phyloP scores from a whole-genome alignment of 2,113 vertebrate species.

The Apteryx mantelli region DNA sequence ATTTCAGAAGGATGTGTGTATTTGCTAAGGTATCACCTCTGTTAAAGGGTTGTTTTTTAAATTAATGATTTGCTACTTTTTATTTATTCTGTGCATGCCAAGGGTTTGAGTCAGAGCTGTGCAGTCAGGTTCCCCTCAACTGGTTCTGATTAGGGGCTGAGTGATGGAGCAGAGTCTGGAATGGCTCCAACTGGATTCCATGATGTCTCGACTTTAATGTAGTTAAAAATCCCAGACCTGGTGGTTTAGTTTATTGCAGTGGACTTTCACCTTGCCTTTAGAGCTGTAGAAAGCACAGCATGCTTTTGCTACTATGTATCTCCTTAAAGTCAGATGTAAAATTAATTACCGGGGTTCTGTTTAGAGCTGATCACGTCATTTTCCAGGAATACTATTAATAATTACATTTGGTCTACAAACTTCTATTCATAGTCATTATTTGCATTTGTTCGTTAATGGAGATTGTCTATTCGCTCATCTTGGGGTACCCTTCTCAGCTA shows the following conservation, averaged over 20 bases:
- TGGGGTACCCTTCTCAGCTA: background rate
- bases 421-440: background rate
- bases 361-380: background rate
- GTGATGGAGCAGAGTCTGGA: constrained; percentile 52
- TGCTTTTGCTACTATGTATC: background rate
- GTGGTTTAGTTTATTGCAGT: background rate
- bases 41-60: background rate
- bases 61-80: constrained; percentile 47
- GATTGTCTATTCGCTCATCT: background rate
- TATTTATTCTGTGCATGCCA: constrained; percentile 9
- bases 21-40: background rate
- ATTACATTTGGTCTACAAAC: background rate
- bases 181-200: constrained; percentile 38
- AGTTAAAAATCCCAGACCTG: constrained; percentile 42
- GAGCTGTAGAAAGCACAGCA: background rate
- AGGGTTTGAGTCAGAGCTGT: constrained; percentile 44
- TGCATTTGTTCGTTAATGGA: background rate
- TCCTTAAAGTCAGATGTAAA: background rate
- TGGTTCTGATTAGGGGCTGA: constrained; percentile 32
- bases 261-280: background rate
- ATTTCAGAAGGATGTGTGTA: too few species aligned
- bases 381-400: background rate
- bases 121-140: background rate
- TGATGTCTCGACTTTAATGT: background rate
- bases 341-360: background rate